Percentiles rank a stretch among this genome's conserved stretches.
Evolutionary conservation across 2,113 vertebrate species (phyloP).

Genomic region (Macquaria australasica): DNA sequence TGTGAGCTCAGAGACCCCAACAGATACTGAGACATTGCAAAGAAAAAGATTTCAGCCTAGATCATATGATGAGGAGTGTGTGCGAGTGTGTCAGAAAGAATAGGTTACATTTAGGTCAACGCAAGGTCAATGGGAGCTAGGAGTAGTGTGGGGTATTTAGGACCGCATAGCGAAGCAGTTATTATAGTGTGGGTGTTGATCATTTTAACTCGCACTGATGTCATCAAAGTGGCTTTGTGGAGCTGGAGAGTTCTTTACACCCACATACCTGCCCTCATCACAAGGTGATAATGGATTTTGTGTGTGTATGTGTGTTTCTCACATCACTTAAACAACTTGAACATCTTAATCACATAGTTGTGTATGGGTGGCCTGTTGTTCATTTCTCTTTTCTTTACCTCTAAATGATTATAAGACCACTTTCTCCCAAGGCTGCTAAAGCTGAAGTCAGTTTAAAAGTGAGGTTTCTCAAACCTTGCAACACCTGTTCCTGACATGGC

Average conservation of each 20-base stretch:
- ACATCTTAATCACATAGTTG: constrained; percentile 17
- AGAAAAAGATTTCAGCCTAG: not conserved
- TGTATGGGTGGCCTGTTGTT: constrained; percentile 2
- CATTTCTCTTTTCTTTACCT: not conserved
- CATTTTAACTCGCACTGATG: constrained; percentile 42
- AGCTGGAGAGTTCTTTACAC: constrained; percentile 52
- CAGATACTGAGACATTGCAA: constrained; percentile 25
- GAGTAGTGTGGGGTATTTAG: constrained; percentile 53
- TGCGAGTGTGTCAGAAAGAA: constrained; percentile 29
- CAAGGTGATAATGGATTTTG: constrained; percentile 57
- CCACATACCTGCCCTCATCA: constrained; percentile 54
- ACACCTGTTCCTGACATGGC: constrained; percentile 69
- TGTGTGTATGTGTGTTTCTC: constrained; percentile 30
- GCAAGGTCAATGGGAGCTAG: constrained; percentile 35
- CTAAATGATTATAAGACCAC: not conserved
- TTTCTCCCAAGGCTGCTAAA: not conserved
- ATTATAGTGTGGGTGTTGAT: constrained; percentile 72
- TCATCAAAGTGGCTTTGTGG: constrained; percentile 53
- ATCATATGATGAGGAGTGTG: constrained; percentile 35
- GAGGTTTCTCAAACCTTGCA: constrained; percentile 23
- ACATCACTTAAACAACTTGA: constrained; percentile 29
- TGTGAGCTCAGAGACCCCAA: constrained; percentile 46
- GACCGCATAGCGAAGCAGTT: constrained; percentile 33
- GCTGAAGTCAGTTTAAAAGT: constrained; percentile 7
- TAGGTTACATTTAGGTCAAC: constrained; percentile 54